Conservation (phyloP, 1,140 invertebrate genomes). For the Trachelipus rathkii region DNA sequence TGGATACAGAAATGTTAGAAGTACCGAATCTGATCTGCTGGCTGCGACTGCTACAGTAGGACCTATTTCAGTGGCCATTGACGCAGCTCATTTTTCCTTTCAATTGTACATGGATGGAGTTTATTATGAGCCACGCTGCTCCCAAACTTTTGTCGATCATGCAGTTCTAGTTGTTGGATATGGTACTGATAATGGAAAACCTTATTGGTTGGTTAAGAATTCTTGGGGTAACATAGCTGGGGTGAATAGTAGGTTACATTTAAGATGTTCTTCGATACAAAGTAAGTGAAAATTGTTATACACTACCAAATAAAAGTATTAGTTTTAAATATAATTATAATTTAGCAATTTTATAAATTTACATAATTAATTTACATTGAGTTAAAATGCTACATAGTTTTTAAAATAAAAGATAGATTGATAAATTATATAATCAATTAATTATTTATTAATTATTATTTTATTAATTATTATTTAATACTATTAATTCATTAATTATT, state of each 20-base stretch:
- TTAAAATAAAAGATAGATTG: too few relatives aligned
- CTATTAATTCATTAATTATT: too few relatives aligned
- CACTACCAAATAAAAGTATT: too few relatives aligned
- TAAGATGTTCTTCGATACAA: too few relatives aligned
- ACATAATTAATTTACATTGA: too few relatives aligned
- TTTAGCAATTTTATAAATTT: too few relatives aligned
- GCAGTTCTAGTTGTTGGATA: conserved; percentile 50
- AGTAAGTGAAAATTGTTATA: too few relatives aligned
- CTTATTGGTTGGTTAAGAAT: conserved; percentile 62
- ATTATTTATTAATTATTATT: too few relatives aligned
- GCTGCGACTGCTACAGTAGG: conserved; percentile 82
- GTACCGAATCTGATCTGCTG: conserved; percentile 66
- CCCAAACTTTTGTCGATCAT: conserved; percentile 61
- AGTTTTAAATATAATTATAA: too few relatives aligned
- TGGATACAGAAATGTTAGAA: conserved; percentile 74
- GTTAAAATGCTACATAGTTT: too few relatives aligned
- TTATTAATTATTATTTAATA: too few relatives aligned
- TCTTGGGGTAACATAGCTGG: conserved; percentile 53
- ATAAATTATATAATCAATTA: too few relatives aligned
- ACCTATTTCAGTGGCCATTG: conserved; percentile 79
- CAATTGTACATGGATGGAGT: conserved; percentile 71
- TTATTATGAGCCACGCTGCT: conserved; percentile 66
- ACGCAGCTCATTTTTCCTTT: conserved; percentile 75
- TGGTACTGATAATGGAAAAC: conserved; percentile 46
- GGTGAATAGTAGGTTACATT: conserved; percentile 51